Percentiles rank a stretch among this genome's conserved stretches.
Conservation (phyloP, 2,888 invertebrate genomes). For the Beris chalybata region DNA sequence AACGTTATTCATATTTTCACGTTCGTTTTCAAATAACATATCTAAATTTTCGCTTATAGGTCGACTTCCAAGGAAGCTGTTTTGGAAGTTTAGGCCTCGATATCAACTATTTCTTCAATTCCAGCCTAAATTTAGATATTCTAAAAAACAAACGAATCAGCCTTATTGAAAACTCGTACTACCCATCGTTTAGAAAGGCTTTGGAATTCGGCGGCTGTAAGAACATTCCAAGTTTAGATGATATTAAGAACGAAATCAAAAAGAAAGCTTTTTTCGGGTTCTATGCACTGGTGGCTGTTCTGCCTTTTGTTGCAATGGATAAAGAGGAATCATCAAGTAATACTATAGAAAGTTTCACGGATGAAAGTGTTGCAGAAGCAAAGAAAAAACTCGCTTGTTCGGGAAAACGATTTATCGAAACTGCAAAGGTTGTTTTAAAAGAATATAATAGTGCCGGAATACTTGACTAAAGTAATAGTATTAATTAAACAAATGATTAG, state of each 20-base stretch:
- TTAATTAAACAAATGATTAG: no score
- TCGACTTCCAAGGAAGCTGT: not conserved
- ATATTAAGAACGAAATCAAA: no score
- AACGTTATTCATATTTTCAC: no score
- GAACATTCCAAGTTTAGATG: no score
- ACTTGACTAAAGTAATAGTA: not conserved
- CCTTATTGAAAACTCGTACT: not conserved
- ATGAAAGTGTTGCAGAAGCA: conserved; percentile 32
- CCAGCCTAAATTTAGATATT: not conserved
- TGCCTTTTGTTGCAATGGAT: not conserved
- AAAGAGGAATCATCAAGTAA: not conserved
- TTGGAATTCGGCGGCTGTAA: not conserved
- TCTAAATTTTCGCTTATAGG: not conserved
- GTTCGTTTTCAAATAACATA: no score
- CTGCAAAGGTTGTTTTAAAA: not conserved
- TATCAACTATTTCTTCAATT: not conserved
- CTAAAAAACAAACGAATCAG: not conserved
- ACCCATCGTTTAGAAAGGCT: not conserved
- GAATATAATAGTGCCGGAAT: not conserved
- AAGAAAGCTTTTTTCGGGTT: not conserved
- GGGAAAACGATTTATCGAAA: not conserved
- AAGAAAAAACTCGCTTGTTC: not conserved
- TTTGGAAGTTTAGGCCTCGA: not conserved
- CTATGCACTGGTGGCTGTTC: not conserved
- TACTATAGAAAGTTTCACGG: conserved; percentile 43